Percentiles rank a stretch among this genome's conserved stretches.
phyloP scores from a whole-genome alignment of 2,113 vertebrate species.

The Casuarius casuarius region DNA sequence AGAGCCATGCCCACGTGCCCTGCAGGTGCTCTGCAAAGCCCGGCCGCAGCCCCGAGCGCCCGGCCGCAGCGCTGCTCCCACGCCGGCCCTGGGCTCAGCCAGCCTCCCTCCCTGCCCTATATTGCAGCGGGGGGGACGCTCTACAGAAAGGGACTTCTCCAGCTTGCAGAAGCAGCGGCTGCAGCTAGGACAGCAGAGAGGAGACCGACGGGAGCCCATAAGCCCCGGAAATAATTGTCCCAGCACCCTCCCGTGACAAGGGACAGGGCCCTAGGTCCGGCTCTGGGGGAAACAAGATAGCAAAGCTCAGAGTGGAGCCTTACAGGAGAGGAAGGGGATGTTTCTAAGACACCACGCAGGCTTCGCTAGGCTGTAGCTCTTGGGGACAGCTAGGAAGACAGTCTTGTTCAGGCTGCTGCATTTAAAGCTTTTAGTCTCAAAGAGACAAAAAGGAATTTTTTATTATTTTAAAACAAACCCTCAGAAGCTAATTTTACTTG shows the following conservation, averaged over 20 bases:
- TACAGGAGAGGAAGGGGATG: neutral
- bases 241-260: neutral
- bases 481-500: neutral
- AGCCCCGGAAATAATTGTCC: neutral
- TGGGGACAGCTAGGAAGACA: neutral
- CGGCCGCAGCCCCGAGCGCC: too few relatives aligned
- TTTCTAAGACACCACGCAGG: neutral
- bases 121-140: too few relatives aligned
- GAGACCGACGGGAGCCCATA: neutral
- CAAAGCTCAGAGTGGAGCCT: neutral
- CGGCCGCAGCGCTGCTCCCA: too few relatives aligned
- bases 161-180: neutral
- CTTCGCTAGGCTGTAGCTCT: too few relatives aligned
- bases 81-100: neutral
- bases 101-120: too few relatives aligned
- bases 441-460: neutral
- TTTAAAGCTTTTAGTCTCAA: neutral
- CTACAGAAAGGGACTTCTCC: neutral
- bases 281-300: neutral
- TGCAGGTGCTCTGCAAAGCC: too few relatives aligned
- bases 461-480: neutral
- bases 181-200: neutral
- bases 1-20: too few relatives aligned
- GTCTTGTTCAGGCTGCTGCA: rapidly evolving
- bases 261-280: neutral